Conservation (phyloP, 2,113 vertebrate genomes). For the Geococcyx californianus region DNA sequence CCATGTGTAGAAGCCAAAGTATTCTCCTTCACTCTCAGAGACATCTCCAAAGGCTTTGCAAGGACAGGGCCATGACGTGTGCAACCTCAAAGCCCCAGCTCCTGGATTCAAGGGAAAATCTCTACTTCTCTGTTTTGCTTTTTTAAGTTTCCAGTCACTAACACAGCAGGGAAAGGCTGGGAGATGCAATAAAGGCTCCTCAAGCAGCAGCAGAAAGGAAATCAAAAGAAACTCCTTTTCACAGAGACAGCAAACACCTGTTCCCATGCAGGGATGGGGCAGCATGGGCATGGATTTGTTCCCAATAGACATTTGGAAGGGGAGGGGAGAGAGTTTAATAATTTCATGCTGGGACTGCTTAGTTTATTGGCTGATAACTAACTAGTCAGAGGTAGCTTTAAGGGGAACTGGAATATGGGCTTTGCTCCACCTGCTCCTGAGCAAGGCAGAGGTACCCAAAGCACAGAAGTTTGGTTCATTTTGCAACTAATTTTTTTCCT, state of each 20-base stretch:
- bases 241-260: not conserved
- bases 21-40: not conserved
- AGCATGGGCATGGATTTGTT: not conserved
- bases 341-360: not conserved
- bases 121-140: not conserved
- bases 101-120: not conserved
- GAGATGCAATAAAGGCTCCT: not conserved
- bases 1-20: not conserved
- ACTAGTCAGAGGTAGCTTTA: not conserved
- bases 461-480: not conserved
- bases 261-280: not conserved
- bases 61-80: fast-evolving
- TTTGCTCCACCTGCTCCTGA: not conserved
- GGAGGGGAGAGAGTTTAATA: not conserved
- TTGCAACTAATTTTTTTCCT: not conserved
- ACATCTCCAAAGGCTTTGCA: not conserved
- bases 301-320: not conserved
- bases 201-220: not conserved
- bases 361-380: not conserved
- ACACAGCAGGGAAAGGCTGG: not conserved
- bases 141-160: not conserved
- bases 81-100: not conserved
- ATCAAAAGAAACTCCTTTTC: not conserved
- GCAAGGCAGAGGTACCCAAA: not conserved
- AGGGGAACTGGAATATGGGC: not conserved